Conservation (phyloP, 2,888 invertebrate genomes). For the Oligia latruncula region DNA sequence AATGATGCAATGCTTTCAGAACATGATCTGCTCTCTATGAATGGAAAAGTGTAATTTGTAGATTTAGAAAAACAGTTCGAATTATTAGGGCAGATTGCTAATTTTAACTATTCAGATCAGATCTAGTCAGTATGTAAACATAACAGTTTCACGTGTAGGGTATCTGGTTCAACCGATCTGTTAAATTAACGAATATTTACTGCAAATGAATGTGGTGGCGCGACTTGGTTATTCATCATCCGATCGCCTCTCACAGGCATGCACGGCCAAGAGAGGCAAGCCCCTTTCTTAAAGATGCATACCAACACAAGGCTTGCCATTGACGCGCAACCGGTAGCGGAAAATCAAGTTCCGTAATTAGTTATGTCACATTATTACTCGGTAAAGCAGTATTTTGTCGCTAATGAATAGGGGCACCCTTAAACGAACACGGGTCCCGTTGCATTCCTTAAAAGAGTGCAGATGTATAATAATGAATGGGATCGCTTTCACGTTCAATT, state of each 20-base stretch:
- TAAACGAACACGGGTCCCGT: constrained; percentile 58
- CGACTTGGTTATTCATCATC: constrained; percentile 47
- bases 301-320: constrained; percentile 68
- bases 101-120: not conserved
- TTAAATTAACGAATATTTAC: constrained; percentile 33
- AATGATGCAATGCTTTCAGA: constrained; percentile 16
- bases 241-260: constrained; percentile 55
- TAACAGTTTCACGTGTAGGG: constrained; percentile 3
- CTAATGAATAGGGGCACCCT: constrained; percentile 68
- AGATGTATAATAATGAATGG: constrained; percentile 51
- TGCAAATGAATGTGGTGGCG: constrained; percentile 29
- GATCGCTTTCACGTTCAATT: constrained; percentile 52
- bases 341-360: constrained; percentile 68
- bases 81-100: not conserved
- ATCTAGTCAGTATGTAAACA: constrained; percentile 11
- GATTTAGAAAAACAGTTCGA: not conserved
- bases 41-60: constrained; percentile 14
- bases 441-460: constrained; percentile 46
- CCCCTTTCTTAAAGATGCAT: constrained; percentile 59
- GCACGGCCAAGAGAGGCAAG: constrained; percentile 54
- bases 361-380: constrained; percentile 66
- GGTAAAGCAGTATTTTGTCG: constrained; percentile 56
- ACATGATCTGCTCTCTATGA: not conserved
- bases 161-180: constrained; percentile 31
- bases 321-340: constrained; percentile 65